These are phyloP conservation scores for Empidonax alnorum DNA, from an alignment of 2,113 vertebrate genomes.

Conservation along the genomic window DNA sequence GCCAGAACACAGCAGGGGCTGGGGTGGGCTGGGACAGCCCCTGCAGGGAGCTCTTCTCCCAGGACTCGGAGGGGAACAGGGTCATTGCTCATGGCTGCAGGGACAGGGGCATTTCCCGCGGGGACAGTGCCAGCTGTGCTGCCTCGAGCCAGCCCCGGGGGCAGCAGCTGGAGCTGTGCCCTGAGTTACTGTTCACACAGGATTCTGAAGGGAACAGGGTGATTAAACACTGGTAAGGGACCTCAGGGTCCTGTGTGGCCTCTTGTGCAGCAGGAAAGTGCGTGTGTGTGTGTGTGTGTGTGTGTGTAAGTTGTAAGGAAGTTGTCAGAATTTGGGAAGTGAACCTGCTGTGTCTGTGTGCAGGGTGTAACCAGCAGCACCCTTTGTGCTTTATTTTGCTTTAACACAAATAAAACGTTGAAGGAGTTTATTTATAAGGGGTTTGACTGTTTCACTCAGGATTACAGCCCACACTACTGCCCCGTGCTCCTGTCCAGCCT, in stretches of 20 bases:
- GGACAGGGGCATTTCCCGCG: not conserved
- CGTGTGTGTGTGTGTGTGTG: too few species aligned
- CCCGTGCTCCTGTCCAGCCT: not conserved
- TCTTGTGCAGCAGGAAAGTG: not conserved
- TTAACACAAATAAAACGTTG: not conserved
- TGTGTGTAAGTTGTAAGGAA: too few species aligned
- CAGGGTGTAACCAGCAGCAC: not conserved
- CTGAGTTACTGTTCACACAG: constrained; percentile 73
- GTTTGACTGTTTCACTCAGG: rapidly evolving
- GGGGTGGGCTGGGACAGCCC: rapidly evolving
- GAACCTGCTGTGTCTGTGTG: rapidly evolving
- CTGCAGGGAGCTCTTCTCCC: constrained; percentile 61
- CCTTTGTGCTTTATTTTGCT: not conserved
- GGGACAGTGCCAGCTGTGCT: rapidly evolving
- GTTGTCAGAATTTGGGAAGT: rapidly evolving
- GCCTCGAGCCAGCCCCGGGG: rapidly evolving
- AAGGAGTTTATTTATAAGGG: not conserved
- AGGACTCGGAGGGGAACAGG: constrained; percentile 71
- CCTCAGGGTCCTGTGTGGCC: too few species aligned
- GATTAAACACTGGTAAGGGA: constrained; percentile 66
- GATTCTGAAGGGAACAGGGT: constrained; percentile 79
- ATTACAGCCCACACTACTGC: rapidly evolving
- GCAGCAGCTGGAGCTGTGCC: not conserved
- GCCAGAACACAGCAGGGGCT: rapidly evolving
- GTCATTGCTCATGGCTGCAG: constrained; percentile 57